Percentiles rank a stretch among this genome's conserved stretches.
Evolutionary conservation across 2,888 invertebrate genomes (phyloP).

Genomic region (Pristionchus japonicus): DNA sequence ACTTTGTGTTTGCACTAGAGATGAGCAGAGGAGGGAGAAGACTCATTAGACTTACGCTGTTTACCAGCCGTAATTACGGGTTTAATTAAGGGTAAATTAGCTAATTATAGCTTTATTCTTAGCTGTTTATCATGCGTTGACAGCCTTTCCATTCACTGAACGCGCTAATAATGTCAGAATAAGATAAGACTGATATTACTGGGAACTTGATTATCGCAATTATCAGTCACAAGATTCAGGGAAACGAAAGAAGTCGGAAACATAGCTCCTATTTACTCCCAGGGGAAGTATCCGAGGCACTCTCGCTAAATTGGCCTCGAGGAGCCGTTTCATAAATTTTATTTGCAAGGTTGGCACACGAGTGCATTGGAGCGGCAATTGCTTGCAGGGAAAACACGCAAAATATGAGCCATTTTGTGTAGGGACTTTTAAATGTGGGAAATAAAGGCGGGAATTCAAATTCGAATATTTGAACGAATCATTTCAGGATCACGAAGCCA

Average conservation of each 20-base stretch:
- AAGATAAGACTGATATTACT: background rate
- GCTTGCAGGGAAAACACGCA: background rate
- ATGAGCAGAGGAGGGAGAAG: background rate
- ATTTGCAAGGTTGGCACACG: background rate
- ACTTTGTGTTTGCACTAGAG: background rate
- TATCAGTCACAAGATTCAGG: background rate
- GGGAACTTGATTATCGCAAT: background rate
- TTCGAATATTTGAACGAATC: background rate
- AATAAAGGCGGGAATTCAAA: constrained; percentile 18
- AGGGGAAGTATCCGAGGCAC: background rate
- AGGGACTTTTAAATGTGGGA: background rate
- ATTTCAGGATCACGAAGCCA: background rate
- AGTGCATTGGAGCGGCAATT: background rate
- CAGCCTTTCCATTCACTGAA: too few relatives aligned
- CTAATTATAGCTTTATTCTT: too few relatives aligned
- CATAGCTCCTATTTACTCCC: background rate
- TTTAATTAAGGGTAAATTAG: background rate
- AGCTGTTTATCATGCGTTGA: too few relatives aligned
- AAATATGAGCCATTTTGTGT: background rate
- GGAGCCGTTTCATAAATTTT: constrained; percentile 23
- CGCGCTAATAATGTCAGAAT: background rate
- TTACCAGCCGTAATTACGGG: background rate
- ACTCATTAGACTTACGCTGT: background rate
- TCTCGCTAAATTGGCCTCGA: constrained; percentile 1
- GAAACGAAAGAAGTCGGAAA: background rate